Evolutionary conservation across 1,140 invertebrate genomes (phyloP).

Genomic region (Lepidurus apus): DNA sequence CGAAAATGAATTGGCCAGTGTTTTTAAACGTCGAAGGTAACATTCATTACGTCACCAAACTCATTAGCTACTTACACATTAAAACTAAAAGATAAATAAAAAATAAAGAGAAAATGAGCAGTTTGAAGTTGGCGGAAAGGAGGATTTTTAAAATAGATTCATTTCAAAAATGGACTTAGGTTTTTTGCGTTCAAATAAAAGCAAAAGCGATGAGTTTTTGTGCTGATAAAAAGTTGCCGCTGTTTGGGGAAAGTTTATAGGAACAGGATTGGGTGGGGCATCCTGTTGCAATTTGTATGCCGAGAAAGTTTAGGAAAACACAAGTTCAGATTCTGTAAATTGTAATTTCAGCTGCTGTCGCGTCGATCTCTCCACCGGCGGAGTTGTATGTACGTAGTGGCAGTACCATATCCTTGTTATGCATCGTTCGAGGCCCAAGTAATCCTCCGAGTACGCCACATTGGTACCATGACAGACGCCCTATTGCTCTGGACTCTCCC

Average conservation of each 20-base stretch:
- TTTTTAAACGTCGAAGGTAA: slow-evolving; percentile 68
- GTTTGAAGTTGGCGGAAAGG: not conserved
- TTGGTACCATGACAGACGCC: slow-evolving; percentile 72
- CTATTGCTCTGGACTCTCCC: slow-evolving; percentile 82
- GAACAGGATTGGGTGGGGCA: not conserved
- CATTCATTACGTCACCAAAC: slow-evolving; percentile 23
- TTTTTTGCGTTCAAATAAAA: too few species aligned
- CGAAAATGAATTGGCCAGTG: slow-evolving; percentile 67
- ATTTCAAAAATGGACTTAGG: not conserved
- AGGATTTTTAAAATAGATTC: not conserved
- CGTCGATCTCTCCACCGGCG: slow-evolving; percentile 73
- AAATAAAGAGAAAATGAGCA: not conserved
- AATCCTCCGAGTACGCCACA: slow-evolving; percentile 68
- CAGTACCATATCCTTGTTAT: slow-evolving; percentile 81
- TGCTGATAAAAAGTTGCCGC: not conserved
- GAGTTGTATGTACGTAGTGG: slow-evolving; percentile 84
- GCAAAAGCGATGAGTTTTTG: not conserved
- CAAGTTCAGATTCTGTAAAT: not conserved
- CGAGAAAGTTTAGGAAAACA: not conserved
- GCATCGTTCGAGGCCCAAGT: slow-evolving; percentile 71
- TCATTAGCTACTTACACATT: not conserved
- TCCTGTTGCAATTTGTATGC: not conserved
- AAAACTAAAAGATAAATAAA: not conserved
- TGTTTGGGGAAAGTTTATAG: not conserved
- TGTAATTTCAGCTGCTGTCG: slow-evolving; percentile 64